Evolutionary conservation across 2,888 invertebrate genomes (phyloP).

Genomic region (Cynaeus angustus): DNA sequence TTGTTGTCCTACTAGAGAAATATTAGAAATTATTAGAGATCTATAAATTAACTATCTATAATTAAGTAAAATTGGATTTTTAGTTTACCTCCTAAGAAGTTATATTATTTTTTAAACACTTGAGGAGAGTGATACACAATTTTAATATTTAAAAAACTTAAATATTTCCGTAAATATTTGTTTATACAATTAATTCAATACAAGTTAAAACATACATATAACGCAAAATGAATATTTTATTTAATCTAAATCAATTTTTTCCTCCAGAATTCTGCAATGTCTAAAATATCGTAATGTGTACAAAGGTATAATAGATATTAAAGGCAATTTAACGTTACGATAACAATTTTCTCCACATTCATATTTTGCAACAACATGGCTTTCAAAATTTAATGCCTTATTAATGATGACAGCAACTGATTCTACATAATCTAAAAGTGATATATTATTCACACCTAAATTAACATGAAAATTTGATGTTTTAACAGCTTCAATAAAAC

Average conservation of each 20-base stretch:
- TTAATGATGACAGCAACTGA: constrained; percentile 43
- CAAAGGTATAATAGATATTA: constrained; percentile 47
- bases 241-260: constrained; percentile 36
- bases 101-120: constrained; percentile 27
- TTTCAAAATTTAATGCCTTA: constrained; percentile 46
- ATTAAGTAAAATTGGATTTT: constrained; percentile 22
- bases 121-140: constrained; percentile 28
- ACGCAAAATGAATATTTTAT: constrained; percentile 36
- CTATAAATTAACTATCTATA: constrained; percentile 7
- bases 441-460: constrained; percentile 33
- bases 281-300: constrained; percentile 49
- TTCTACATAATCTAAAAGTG: constrained; percentile 38
- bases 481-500: constrained; percentile 32
- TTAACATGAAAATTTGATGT: constrained; percentile 36
- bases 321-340: constrained; percentile 45
- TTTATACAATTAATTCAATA: constrained; percentile 31
- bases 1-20: constrained; percentile 15
- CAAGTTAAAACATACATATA: constrained; percentile 11
- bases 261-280: constrained; percentile 45
- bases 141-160: constrained; percentile 24
- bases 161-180: constrained; percentile 33
- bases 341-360: constrained; percentile 45
- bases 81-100: constrained; percentile 5
- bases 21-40: constrained; percentile 15
- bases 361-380: constrained; percentile 46